These are phyloP conservation scores for Dorcus parallelipipedus DNA, from an alignment of 2,888 invertebrate genomes.

Conservation along the genomic window DNA sequence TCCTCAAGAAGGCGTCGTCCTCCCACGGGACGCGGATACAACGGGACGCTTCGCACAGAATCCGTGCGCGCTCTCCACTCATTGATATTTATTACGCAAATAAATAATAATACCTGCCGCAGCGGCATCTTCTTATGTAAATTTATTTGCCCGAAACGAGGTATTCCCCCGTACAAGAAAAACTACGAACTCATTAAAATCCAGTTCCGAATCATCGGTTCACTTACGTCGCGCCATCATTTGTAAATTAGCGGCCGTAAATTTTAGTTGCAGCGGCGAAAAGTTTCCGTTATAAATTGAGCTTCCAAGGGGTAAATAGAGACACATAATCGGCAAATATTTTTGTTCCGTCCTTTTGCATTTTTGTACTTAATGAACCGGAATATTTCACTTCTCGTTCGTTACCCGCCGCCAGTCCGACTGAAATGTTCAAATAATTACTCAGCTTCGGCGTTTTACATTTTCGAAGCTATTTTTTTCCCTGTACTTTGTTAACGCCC, in stretches of 20 bases:
- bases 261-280: background rate
- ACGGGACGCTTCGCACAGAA: slow-evolving; percentile 24
- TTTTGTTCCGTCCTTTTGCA: slow-evolving; percentile 5
- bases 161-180: background rate
- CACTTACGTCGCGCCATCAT: background rate
- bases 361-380: slow-evolving; percentile 11
- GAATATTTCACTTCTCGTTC: slow-evolving; percentile 13
- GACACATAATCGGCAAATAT: background rate
- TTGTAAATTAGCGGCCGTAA: background rate
- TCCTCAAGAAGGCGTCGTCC: slow-evolving; percentile 10
- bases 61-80: slow-evolving; percentile 31
- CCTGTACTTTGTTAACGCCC: no score
- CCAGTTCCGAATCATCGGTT: background rate
- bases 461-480: no score
- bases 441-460: background rate
- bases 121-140: slow-evolving; percentile 39
- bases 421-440: background rate
- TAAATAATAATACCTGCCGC: slow-evolving; percentile 45
- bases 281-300: background rate
- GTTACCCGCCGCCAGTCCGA: background rate
- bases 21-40: slow-evolving; percentile 18
- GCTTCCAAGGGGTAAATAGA: background rate
- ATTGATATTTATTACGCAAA: slow-evolving; percentile 47
- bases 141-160: slow-evolving; percentile 29
- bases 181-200: slow-evolving; percentile 2